Base-by-base conservation (phyloP, 2,888 invertebrate species). In the Leptarthrus brevirostris region DNA sequence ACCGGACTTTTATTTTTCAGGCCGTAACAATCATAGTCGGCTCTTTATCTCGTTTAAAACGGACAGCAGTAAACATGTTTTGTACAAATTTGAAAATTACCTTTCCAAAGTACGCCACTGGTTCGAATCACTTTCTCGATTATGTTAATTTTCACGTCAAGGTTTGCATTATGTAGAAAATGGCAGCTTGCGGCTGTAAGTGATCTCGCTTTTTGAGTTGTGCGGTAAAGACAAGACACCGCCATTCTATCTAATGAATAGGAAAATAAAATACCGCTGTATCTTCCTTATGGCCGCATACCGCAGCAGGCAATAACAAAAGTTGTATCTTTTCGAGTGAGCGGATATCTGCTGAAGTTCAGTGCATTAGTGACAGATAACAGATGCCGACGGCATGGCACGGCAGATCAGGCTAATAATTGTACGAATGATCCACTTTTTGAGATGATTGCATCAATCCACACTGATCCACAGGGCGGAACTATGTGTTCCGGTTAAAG, bases 401-500 rank as follows among this genome's bases (percentile, higher is more conserved):
- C 8, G 36, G 22, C 14, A 24, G 64, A 2, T 44, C 44, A 20
- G 24, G 8, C 30, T 34, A 56, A 14, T 40, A 40, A 40, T 12
- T 64, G 14, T 24, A 36, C 44, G 44, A 14, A 24, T 64, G 64
- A 64, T 64, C 64, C 64, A 64, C 64, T 47, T 64, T 40, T 64
- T 20, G 47, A 64, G 47, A 47, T 47, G 47, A 6, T 26, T 3
- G 40, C 12, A 40, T 3, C 40, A n/a, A 40, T 40, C 40, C n/a
- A 40, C 24, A 20, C 14, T 10, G 20, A 47, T 44, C 44, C 61
- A 12, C 22, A 64, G 64, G 64, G 64, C 44, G 64, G 64, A 64
- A 64, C 64, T 64, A 20, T 53, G 22, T 53, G 70, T 70, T 70
- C 70, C 70, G 53, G 70, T 14, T 69, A 69, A 69, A 49, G 66